These are phyloP conservation scores for Hirudo medicinalis DNA, from an alignment of 1,140 invertebrate species.

Conservation along the genomic window DNA sequence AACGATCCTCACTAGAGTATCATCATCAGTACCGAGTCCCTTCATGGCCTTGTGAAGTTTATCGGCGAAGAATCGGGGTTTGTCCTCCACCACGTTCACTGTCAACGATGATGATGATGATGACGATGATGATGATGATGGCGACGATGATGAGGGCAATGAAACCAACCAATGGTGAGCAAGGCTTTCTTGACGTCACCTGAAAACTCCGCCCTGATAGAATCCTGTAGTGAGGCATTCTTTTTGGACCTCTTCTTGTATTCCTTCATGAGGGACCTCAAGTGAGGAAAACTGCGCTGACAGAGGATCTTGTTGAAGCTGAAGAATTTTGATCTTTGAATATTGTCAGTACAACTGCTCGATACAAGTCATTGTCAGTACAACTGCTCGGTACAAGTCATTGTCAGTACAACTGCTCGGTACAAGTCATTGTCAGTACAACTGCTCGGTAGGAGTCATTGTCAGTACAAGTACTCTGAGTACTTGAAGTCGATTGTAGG, in stretches of 20 bases:
- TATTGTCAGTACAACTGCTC: constrained; percentile 13
- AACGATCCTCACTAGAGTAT: constrained; percentile 25
- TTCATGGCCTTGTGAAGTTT: constrained; percentile 29
- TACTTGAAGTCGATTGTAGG: constrained; percentile 22
- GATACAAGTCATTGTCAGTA: too few relatives aligned
- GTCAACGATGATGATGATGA: constrained; percentile 5
- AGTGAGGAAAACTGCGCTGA: constrained; percentile 24
- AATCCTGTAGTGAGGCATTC: constrained; percentile 22
- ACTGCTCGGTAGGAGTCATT: too few relatives aligned
- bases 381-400: too few relatives aligned
- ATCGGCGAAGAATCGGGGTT: constrained; percentile 27
- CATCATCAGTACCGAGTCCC: constrained; percentile 36
- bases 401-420: too few relatives aligned
- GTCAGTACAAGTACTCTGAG: constrained; percentile 15
- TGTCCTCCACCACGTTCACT: constrained; percentile 26
- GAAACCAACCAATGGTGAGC: constrained; percentile 24
- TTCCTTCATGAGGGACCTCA: constrained; percentile 27
- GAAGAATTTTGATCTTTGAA: neutral
- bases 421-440: too few relatives aligned
- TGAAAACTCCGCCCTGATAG: constrained; percentile 28
- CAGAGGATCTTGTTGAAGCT: constrained; percentile 25
- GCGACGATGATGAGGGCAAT: neutral
- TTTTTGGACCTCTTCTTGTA: constrained; percentile 23
- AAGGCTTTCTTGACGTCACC: constrained; percentile 27
- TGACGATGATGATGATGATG: neutral